Conservation (phyloP, 2,888 invertebrate genomes). For the Drosophila vallismaia region DNA sequence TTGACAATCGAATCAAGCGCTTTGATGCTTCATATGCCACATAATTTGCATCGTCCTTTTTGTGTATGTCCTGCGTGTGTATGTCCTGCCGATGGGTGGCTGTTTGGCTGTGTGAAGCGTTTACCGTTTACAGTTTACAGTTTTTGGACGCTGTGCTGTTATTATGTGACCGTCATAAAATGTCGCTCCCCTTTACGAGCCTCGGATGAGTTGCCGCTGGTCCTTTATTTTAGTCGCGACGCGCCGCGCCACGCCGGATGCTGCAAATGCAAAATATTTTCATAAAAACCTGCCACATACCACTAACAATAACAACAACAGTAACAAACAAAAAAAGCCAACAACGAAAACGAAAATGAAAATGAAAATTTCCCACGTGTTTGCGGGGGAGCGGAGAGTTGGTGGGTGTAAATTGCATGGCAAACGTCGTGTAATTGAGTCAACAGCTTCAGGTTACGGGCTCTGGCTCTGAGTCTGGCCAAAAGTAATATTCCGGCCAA, state of each 20-base stretch:
- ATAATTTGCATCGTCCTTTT: conserved; percentile 71
- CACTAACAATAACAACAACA: no score
- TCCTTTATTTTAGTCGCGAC: conserved; percentile 20
- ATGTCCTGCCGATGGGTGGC: not conserved
- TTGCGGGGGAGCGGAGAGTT: not conserved
- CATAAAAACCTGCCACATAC: conserved; percentile 50
- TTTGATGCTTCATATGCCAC: conserved; percentile 65
- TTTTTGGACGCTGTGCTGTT: conserved; percentile 41
- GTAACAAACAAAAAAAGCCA: conserved; percentile 9
- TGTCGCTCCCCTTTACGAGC: conserved; percentile 56
- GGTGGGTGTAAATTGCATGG: conserved; percentile 62
- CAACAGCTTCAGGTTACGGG: conserved; percentile 49
- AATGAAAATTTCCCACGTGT: conserved; percentile 63
- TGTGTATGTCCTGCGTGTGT: conserved; percentile 9
- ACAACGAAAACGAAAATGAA: conserved; percentile 73
- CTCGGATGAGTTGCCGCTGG: conserved; percentile 51
- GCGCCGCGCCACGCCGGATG: conserved; percentile 56
- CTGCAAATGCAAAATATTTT: conserved; percentile 75
- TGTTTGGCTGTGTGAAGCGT: conserved; percentile 18
- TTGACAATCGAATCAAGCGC: conserved; percentile 70
- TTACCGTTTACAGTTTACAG: conserved; percentile 45
- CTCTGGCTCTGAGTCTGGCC: not conserved
- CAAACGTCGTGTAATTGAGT: conserved; percentile 72
- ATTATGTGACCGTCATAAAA: conserved; percentile 76
- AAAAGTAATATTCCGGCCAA: conserved; percentile 36